A percentile compares a stretch with the other conserved stretches of the same genome.
These are phyloP conservation scores for Tauraco hartlaubi DNA, from an alignment of 2,797 vertebrate species.

Conservation along the genomic window DNA sequence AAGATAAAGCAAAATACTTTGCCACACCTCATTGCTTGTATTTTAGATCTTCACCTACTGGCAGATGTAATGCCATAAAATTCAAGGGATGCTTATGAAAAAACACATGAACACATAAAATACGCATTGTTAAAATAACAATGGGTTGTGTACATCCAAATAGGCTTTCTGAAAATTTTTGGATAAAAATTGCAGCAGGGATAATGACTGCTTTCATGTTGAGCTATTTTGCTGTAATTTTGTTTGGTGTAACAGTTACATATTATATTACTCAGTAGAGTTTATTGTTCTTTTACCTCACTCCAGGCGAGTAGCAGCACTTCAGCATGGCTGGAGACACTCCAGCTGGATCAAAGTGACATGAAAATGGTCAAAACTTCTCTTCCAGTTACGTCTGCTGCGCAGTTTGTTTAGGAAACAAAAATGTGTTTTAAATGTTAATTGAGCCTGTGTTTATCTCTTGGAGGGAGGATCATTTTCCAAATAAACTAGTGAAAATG, in stretches of 20 bases:
- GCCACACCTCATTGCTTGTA: neutral
- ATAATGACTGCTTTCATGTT: slow-evolving; percentile 68
- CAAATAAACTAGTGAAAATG: neutral
- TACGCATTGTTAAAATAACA: neutral
- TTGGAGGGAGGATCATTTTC: slow-evolving; percentile 46
- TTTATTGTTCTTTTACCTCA: slow-evolving; percentile 74
- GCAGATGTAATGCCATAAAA: slow-evolving; percentile 3
- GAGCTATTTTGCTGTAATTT: slow-evolving; percentile 46
- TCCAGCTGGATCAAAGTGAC: slow-evolving; percentile 67
- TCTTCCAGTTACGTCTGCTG: slow-evolving; percentile 42
- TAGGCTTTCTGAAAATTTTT: neutral
- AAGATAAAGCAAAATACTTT: neutral
- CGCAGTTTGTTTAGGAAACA: slow-evolving; percentile 65
- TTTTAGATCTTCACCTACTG: neutral
- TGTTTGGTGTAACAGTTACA: slow-evolving; percentile 56
- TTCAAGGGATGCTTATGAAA: neutral
- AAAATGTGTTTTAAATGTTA: slow-evolving; percentile 66
- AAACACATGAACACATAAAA: neutral
- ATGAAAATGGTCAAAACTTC: slow-evolving; percentile 29
- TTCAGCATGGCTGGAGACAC: slow-evolving; percentile 49
- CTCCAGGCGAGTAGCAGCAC: slow-evolving; percentile 63
- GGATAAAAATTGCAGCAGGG: slow-evolving; percentile 28
- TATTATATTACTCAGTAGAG: slow-evolving; percentile 51
- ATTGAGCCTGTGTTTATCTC: slow-evolving; percentile 57
- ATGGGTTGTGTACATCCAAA: neutral